These are phyloP conservation scores for Apomyelois bistriatella DNA, from an alignment of 2,888 invertebrate species.

Conservation along the genomic window DNA sequence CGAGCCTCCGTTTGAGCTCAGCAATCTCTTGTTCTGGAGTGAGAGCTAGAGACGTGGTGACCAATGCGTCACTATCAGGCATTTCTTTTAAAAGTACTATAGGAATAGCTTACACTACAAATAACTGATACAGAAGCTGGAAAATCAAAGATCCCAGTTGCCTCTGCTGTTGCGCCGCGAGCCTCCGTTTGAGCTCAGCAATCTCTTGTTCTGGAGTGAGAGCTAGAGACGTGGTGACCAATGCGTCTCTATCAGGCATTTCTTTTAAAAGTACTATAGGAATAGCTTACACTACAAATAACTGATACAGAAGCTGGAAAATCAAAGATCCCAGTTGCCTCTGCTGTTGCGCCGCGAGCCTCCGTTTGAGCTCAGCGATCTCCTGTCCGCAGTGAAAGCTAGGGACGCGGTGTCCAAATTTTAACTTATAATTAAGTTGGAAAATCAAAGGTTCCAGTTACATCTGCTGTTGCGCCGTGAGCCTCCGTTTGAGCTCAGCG, in stretches of 20 bases:
- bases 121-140: no score
- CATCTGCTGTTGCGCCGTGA: constrained; percentile 65
- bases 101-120: no score
- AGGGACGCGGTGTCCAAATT: constrained; percentile 56
- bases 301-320: no score
- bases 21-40: constrained; percentile 68
- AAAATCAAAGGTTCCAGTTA: no score
- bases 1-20: constrained; percentile 63
- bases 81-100: no score
- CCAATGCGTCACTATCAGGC: constrained; percentile 81
- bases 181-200: constrained; percentile 60
- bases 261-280: no score
- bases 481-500: constrained; percentile 60
- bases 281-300: no score
- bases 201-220: constrained; percentile 71
- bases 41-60: constrained; percentile 52
- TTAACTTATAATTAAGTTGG: no score
- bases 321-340: no score
- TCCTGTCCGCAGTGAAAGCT: constrained; percentile 65
- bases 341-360: constrained; percentile 61
- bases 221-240: constrained; percentile 52
- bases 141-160: no score
- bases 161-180: constrained; percentile 65
- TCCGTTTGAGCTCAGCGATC: constrained; percentile 61
- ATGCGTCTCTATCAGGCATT: constrained; percentile 83